A percentile compares a stretch with the other conserved stretches of the same genome.
These are phyloP conservation scores for Eupleurogrammus muticus DNA, from an alignment of 2,797 vertebrate species.

Conservation along the genomic window DNA sequence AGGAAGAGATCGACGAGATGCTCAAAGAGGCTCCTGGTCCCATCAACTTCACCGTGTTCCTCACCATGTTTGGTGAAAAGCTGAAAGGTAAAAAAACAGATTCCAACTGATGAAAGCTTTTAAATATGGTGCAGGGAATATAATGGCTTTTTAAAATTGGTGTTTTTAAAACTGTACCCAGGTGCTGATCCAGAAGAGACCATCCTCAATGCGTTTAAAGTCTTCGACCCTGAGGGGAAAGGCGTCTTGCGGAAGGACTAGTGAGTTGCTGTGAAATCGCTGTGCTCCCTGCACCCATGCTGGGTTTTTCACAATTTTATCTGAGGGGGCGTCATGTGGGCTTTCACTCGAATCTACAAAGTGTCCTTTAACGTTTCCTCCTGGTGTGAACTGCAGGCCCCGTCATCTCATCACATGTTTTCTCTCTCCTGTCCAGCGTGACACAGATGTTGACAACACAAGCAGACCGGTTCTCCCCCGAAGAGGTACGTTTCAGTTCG, in stretches of 20 bases:
- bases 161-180: slow-evolving; percentile 50
- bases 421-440: slow-evolving; percentile 81
- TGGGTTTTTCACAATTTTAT: no score
- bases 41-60: slow-evolving; percentile 96
- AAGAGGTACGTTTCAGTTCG: slow-evolving; percentile 87
- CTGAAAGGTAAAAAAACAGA: slow-evolving; percentile 87
- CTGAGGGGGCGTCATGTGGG: not conserved
- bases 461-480: slow-evolving; percentile 93
- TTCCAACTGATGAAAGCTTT: not conserved
- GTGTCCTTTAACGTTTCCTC: slow-evolving; percentile 15
- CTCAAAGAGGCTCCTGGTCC: slow-evolving; percentile 95
- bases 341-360: slow-evolving; percentile 10
- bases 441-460: slow-evolving; percentile 97
- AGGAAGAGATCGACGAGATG: slow-evolving; percentile 97
- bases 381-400: slow-evolving; percentile 8
- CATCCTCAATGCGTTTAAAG: slow-evolving; percentile 96
- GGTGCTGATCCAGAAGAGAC: slow-evolving; percentile 96
- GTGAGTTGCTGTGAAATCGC: slow-evolving; percentile 83
- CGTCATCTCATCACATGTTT: slow-evolving; percentile 14
- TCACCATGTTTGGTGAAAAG: slow-evolving; percentile 98
- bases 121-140: not conserved
- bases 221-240: slow-evolving; percentile 95
- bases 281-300: no score
- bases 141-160: not conserved
- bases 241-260: slow-evolving; percentile 93